A percentile compares a stretch with the other conserved stretches of the same genome.
Conservation (phyloP, 92 coral and sea anemone genomes). For the Ricordea florida region DNA sequence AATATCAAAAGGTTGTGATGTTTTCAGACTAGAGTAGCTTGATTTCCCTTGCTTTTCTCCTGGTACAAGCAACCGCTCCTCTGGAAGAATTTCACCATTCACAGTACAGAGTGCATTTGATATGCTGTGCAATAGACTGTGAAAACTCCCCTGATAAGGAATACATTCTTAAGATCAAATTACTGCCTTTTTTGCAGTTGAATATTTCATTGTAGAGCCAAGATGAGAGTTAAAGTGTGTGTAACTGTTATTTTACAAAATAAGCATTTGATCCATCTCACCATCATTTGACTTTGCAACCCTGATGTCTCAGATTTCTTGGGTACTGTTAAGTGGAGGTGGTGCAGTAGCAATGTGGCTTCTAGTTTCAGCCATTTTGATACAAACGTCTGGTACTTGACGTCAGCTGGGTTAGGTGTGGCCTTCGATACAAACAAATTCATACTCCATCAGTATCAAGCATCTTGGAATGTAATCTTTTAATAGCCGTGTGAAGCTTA, state of each 20-base stretch:
- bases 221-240: too few species aligned
- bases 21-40: constrained; percentile 9
- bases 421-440: constrained; percentile 68
- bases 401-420: constrained; percentile 90
- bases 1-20: constrained; percentile 47
- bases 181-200: not conserved
- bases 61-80: constrained; percentile 54
- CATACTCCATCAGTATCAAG: too few species aligned
- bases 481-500: too few species aligned
- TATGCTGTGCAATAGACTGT: constrained; percentile 4
- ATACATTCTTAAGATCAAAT: not conserved
- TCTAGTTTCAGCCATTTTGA: constrained; percentile 80
- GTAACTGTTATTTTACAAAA: too few species aligned
- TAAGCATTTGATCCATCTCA: too few species aligned
- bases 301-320: constrained; percentile 54
- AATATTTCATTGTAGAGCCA: too few species aligned
- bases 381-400: constrained; percentile 82
- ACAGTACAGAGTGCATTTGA: constrained; percentile 69
- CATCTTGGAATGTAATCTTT: too few species aligned
- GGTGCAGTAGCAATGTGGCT: constrained; percentile 41
- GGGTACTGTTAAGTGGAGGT: constrained; percentile 49
- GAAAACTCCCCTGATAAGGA: not conserved
- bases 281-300: constrained; percentile 69
- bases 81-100: constrained; percentile 61
- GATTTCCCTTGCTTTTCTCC: constrained; percentile 75